phyloP scores from a whole-genome alignment of 2,797 vertebrate genomes.

The Zalophus californianus region DNA sequence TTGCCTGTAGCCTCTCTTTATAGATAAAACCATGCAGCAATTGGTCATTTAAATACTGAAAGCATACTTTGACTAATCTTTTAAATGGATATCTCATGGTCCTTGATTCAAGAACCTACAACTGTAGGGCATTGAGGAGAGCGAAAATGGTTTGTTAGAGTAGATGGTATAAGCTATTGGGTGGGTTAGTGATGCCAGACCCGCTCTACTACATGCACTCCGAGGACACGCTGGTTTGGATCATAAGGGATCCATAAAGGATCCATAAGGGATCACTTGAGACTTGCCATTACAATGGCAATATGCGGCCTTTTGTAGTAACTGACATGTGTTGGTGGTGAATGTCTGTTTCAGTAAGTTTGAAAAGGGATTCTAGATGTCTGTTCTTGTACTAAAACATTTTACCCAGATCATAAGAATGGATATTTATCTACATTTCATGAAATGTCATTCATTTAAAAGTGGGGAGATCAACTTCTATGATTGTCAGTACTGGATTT shows the following conservation, averaged over 20 bases:
- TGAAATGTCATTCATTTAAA: not conserved
- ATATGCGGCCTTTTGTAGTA: not conserved
- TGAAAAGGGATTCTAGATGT: not conserved
- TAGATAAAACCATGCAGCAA: not conserved
- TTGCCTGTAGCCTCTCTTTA: not conserved
- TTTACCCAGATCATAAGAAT: not conserved
- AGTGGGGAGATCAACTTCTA: not conserved
- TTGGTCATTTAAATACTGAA: not conserved
- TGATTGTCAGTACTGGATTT: not conserved
- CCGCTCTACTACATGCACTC: accelerated
- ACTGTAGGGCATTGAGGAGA: not conserved
- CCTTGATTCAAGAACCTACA: not conserved
- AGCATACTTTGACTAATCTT: not conserved
- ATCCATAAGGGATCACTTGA: not conserved
- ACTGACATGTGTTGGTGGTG: not conserved
- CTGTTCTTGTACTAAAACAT: not conserved
- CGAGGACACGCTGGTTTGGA: not conserved
- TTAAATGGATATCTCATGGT: not conserved
- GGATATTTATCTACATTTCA: not conserved
- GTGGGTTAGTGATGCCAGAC: too few relatives aligned
- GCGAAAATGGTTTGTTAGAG: not conserved
- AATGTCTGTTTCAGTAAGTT: not conserved
- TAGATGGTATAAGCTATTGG: accelerated
- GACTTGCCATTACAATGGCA: not conserved
- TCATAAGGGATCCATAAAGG: not conserved